Percentiles rank a stretch among this genome's conserved stretches.
Conservation (phyloP, 2,888 invertebrate genomes). For the Bellardia pandia region DNA sequence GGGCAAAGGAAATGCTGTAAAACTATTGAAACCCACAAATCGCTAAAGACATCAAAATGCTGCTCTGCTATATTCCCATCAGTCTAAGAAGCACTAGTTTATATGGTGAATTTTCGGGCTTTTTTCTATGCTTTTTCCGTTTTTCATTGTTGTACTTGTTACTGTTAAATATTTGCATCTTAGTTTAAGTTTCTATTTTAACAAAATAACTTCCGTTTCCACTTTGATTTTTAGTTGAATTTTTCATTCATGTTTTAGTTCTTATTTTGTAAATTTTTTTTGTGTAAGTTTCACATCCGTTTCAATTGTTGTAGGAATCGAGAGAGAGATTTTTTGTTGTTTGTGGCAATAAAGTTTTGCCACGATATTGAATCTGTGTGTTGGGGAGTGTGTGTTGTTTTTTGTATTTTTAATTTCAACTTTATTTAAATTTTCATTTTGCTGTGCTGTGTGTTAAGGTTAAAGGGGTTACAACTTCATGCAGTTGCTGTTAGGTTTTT, state of each 20-base stretch:
- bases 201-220: slow-evolving; percentile 75
- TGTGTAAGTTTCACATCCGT: slow-evolving; percentile 72
- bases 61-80: slow-evolving; percentile 54
- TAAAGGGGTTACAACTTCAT: slow-evolving; percentile 51
- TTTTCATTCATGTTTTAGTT: slow-evolving; percentile 57
- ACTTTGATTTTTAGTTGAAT: slow-evolving; percentile 73
- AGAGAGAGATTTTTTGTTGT: slow-evolving; percentile 52
- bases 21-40: slow-evolving; percentile 74
- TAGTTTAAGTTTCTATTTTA: slow-evolving; percentile 69
- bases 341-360: slow-evolving; percentile 71
- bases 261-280: slow-evolving; percentile 39
- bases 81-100: slow-evolving; percentile 52
- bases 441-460: slow-evolving; percentile 48
- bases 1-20: slow-evolving; percentile 51
- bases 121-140: slow-evolving; percentile 10
- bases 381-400: slow-evolving; percentile 10
- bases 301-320: slow-evolving; percentile 46
- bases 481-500: slow-evolving; percentile 37
- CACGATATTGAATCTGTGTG: slow-evolving; percentile 33
- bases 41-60: slow-evolving; percentile 73
- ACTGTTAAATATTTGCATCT: slow-evolving; percentile 64
- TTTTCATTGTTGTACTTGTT: slow-evolving; percentile 46
- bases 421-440: slow-evolving; percentile 70
- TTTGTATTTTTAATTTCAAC: slow-evolving; percentile 62
- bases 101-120: slow-evolving; percentile 35